phyloP scores from a whole-genome alignment of 1,140 invertebrate species.

The Drosophila lini region DNA sequence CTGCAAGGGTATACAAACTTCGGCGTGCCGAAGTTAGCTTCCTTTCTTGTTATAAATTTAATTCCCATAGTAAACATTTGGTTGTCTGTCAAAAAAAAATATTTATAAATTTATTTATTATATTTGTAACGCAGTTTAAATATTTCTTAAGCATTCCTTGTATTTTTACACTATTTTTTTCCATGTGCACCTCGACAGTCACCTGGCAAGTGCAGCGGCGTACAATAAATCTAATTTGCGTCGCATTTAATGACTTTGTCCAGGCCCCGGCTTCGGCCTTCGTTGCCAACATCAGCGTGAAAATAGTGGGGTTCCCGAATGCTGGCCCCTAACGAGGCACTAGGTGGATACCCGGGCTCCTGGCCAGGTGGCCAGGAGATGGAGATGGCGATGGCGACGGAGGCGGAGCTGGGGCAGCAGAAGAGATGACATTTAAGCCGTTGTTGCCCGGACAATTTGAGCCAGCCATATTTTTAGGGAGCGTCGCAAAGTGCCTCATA shows the following conservation, averaged over 20 bases:
- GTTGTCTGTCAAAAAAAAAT: neutral
- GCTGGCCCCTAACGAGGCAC: slow-evolving; percentile 67
- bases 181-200: slow-evolving; percentile 27
- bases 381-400: neutral
- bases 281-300: slow-evolving; percentile 48
- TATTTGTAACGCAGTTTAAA: too few relatives aligned
- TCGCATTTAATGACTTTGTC: slow-evolving; percentile 84
- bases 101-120: neutral
- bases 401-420: slow-evolving; percentile 12
- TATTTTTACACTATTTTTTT: neutral
- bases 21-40: too few relatives aligned
- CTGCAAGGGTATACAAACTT: too few relatives aligned
- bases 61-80: neutral
- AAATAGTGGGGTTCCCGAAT: slow-evolving; percentile 60
- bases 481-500: slow-evolving; percentile 78
- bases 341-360: slow-evolving; percentile 47
- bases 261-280: slow-evolving; percentile 42
- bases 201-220: slow-evolving; percentile 74
- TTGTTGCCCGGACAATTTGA: slow-evolving; percentile 73
- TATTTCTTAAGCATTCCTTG: neutral
- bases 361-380: slow-evolving; percentile 17
- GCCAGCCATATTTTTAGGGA: slow-evolving; percentile 76
- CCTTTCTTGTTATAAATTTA: too few relatives aligned
- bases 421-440: slow-evolving; percentile 73
- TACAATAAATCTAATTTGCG: slow-evolving; percentile 84